These are phyloP conservation scores for Ennomos fuscantarius DNA, from an alignment of 2,888 invertebrate genomes.

Conservation along the genomic window DNA sequence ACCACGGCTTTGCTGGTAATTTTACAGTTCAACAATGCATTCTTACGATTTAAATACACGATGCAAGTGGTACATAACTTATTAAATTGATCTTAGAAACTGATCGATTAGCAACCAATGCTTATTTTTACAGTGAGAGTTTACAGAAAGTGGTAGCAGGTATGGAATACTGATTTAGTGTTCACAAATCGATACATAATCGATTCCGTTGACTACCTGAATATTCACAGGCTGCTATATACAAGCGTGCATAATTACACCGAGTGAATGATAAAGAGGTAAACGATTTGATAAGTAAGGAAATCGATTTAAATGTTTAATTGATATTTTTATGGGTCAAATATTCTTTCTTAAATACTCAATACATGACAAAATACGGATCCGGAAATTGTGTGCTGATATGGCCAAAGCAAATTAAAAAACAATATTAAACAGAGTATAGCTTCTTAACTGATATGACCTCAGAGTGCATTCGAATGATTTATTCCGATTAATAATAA, in stretches of 20 bases:
- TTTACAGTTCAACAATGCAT: too few relatives aligned
- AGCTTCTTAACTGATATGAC: too few relatives aligned
- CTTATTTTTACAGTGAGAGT: slow-evolving; percentile 36
- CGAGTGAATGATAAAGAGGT: slow-evolving; percentile 51
- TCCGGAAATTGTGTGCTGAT: too few relatives aligned
- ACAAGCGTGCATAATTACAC: slow-evolving; percentile 40
- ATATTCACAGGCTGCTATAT: slow-evolving; percentile 41
- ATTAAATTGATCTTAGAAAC: slow-evolving; percentile 4
- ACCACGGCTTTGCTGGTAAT: too few relatives aligned
- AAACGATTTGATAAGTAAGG: slow-evolving; percentile 44
- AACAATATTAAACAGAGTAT: too few relatives aligned
- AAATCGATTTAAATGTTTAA: slow-evolving; percentile 41
- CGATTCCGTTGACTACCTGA: slow-evolving; percentile 39
- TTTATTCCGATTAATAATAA: too few relatives aligned
- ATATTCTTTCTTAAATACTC: neutral
- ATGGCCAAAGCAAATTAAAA: too few relatives aligned
- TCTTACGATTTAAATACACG: too few relatives aligned
- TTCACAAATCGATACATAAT: slow-evolving; percentile 53
- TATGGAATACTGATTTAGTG: slow-evolving; percentile 43
- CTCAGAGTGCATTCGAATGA: too few relatives aligned
- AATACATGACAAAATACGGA: too few relatives aligned
- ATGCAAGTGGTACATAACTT: too few relatives aligned
- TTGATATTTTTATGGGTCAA: neutral
- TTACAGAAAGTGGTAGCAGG: slow-evolving; percentile 31
- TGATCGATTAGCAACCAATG: slow-evolving; percentile 13